Base-by-base conservation (phyloP, 2,888 invertebrate genomes). In the Mythimna lalbum region DNA sequence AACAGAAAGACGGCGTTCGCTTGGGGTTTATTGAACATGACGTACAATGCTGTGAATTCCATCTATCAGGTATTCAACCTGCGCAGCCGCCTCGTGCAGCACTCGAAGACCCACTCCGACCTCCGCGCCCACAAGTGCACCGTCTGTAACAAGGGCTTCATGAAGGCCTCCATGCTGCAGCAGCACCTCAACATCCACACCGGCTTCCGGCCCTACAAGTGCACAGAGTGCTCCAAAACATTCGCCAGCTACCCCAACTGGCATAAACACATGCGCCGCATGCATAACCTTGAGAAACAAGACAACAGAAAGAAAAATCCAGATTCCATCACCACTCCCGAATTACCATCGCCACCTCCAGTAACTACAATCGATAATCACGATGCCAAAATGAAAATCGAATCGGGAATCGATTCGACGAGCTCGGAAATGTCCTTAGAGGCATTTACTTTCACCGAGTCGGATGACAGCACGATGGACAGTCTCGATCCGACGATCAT, bases 121-220 rank as follows among this genome's bases (percentile, higher is more conserved):
- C 93, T 93, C 31, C 95, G 96, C 75, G 93, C 91, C 0, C 93
- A 95, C 86, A 88, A 88, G 43, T 97, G 97, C 91, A 91, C 92
- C 14, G 92, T 92, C 80, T 97, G 97, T 90, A 91, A 93, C 81
- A 97, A 97, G 71, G 87, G 89, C 0, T 96, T 96, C 84, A 56
- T 85, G 0, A 92, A 88, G 33, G 80, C 83, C 0, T 67, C 77
- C 39, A 87, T 90, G 10, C 79, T 96, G 9, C 85, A 94, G 86
- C 96, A 97, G 88, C 97, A 97, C 84, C 89, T 96, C 69, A 96
- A 97, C 84, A 94, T 96, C 17, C 97, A 97, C 86, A 96, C 96
- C 0, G 96, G 96, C 3, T 91, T 92, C 60, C 93, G 95, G 56
- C 97, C 97, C 0, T 96, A 95, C 90, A 93, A 93, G 57, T 97